A percentile compares a stretch with the other conserved stretches of the same genome.
Conservation (phyloP, 2,797 vertebrate genomes). For the Champsocephalus esox region DNA sequence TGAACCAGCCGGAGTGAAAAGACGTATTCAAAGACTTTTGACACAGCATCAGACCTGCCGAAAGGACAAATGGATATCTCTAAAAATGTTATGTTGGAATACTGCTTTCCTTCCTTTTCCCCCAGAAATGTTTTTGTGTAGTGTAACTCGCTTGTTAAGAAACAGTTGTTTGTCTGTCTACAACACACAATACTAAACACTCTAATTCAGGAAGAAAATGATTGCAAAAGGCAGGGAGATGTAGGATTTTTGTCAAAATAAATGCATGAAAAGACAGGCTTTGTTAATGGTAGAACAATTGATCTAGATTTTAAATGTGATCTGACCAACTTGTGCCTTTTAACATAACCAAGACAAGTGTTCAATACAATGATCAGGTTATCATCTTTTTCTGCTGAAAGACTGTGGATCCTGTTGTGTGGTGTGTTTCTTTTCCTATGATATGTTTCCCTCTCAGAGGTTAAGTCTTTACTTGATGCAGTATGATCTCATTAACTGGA, state of each 20-base stretch:
- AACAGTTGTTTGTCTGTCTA: conserved; percentile 60
- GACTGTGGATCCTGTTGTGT: conserved; percentile 86
- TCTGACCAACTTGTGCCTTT: conserved; percentile 96
- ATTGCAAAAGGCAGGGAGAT: conserved; percentile 73
- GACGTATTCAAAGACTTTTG: conserved; percentile 39
- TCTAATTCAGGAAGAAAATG: conserved; percentile 79
- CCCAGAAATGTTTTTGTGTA: conserved; percentile 63
- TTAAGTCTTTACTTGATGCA: conserved; percentile 64
- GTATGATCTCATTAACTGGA: conserved; percentile 72
- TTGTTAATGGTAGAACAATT: conserved; percentile 77
- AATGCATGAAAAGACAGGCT: conserved; percentile 74
- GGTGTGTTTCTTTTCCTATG: conserved; percentile 70
- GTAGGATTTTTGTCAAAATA: conserved; percentile 54
- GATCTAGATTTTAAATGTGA: conserved; percentile 80
- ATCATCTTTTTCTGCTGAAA: conserved; percentile 83
- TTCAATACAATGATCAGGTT: conserved; percentile 86
- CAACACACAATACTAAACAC: conserved; percentile 64
- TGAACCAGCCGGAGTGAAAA: conserved; percentile 24
- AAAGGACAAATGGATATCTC: conserved; percentile 39
- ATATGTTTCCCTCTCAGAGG: conserved; percentile 76
- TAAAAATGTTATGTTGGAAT: conserved; percentile 44
- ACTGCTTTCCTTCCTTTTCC: conserved; percentile 52
- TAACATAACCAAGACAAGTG: conserved; percentile 87
- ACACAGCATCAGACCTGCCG: conserved; percentile 48
- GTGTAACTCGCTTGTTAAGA: conserved; percentile 64